A percentile compares a stretch with the other conserved stretches of the same genome.
Conservation (phyloP, 2,113 vertebrate species). For the Pundamilia nyererei region DNA sequence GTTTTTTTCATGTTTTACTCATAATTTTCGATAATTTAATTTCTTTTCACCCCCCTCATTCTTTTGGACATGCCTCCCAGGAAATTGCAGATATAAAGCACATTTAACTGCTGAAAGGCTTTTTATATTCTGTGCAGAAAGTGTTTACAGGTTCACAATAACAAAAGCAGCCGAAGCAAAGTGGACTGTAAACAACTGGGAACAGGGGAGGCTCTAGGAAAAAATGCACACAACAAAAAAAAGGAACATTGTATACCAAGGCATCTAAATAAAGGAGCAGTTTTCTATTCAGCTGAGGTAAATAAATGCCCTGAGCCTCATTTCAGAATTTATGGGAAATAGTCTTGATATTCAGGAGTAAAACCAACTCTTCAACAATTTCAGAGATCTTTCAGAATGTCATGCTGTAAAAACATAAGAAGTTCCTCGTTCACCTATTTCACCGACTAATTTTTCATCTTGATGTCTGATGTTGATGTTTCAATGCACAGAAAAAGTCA, state of each 20-base stretch:
- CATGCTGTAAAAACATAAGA: conserved; percentile 12
- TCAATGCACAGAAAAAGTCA: background rate
- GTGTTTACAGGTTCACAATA: background rate
- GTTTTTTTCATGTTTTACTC: background rate
- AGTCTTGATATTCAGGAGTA: background rate
- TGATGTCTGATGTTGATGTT: conserved; percentile 19
- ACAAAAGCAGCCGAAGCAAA: background rate
- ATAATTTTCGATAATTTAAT: background rate
- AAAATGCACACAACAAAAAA: background rate
- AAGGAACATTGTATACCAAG: background rate
- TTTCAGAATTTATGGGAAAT: background rate
- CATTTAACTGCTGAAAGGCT: background rate
- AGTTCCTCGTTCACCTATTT: conserved; percentile 26
- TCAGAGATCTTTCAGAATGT: background rate
- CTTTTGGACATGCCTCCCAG: background rate
- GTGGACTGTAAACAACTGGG: background rate
- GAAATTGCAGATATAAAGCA: background rate
- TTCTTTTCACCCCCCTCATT: background rate
- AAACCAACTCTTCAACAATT: background rate
- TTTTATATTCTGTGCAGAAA: background rate
- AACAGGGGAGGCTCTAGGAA: background rate
- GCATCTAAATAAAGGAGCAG: background rate
- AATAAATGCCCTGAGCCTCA: background rate
- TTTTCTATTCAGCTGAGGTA: background rate
- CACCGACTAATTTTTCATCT: conserved; percentile 19